Base-by-base conservation (phyloP, 2,113 vertebrate genomes). In the Perognathus longimembris region DNA sequence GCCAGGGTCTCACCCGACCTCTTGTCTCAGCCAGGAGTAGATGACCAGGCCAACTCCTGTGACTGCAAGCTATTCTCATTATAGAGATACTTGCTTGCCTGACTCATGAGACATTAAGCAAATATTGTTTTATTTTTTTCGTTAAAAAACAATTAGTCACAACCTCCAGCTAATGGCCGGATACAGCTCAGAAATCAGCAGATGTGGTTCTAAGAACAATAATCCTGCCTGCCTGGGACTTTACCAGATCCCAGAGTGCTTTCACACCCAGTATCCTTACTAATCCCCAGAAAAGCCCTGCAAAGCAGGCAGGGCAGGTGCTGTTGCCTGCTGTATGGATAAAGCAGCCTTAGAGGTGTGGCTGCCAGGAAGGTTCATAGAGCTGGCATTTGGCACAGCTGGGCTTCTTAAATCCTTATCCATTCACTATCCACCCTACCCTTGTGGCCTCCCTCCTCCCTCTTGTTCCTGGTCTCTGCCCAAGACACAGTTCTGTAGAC, bases 111-210 rank as follows among this genome's bases (percentile, higher is more conserved):
- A 93, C 95, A 94, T 96, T 94, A 94, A 93, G 76, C 36, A 84
- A 96, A 94, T 92, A 75, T 96, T 77, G 2, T 85, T 93, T 83
- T 80, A 71, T 93, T 85, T 67, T 71, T 61, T 77, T 92, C 84
- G 90, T 93, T 91, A 92, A 73, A 92, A 91, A 89, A 83, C 92
- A 92, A 95, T 96, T 95, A 97, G 95, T 94, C 89, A 78, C 71
- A 87, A 74, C 84, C 74, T 89, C 17, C 3, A 89, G 92, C 95
- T 97, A 97, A 97, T 97, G 94, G 95, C 94, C 95, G 92, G 96
- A 97, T 88, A 40, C 34, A 81, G 59, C 76, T 87, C 86, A 77
- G 86, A 67, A 87, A 67, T 85, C 42, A 63, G 79, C 84, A 95
- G 91, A 94, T 71, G 45, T 20, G 77, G 38, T 77, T 92, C 90